phyloP scores from a whole-genome alignment of 2,888 invertebrate genomes.

The Venustoraphidia nigricollis region DNA sequence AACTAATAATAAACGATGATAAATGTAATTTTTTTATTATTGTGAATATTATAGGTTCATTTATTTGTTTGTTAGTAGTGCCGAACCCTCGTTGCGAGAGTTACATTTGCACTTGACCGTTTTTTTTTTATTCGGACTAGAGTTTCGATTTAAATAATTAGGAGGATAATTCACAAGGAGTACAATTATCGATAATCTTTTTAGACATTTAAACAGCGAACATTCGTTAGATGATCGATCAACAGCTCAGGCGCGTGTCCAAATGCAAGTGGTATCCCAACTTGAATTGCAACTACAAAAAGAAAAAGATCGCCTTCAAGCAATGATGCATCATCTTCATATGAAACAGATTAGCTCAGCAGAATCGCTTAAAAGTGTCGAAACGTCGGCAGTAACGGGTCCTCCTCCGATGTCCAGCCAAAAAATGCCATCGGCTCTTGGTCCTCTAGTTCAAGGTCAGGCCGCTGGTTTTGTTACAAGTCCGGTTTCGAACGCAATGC shows the following conservation, averaged over 20 bases:
- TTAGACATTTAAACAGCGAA: constrained; percentile 80
- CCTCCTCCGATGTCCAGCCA: constrained; percentile 13
- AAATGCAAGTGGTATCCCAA: constrained; percentile 94
- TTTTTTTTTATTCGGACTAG: constrained; percentile 2
- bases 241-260: constrained; percentile 90
- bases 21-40: constrained; percentile 6
- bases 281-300: constrained; percentile 81
- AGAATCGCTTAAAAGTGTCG: constrained; percentile 32
- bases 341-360: constrained; percentile 52
- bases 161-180: not conserved
- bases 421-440: constrained; percentile 17
- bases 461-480: constrained; percentile 18
- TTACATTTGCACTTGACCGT: constrained; percentile 2
- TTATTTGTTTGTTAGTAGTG: not conserved
- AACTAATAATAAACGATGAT: too few relatives aligned
- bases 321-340: constrained; percentile 96
- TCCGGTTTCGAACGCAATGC: constrained; percentile 21
- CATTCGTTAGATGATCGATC: constrained; percentile 89
- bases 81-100: too few relatives aligned
- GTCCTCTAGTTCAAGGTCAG: constrained; percentile 17
- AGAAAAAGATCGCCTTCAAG: constrained; percentile 82
- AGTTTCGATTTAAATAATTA: not conserved
- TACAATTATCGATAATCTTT: constrained; percentile 12
- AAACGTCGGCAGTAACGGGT: constrained; percentile 21
- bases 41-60: constrained; percentile 2